A percentile compares a stretch with the other conserved stretches of the same genome.
Conservation (phyloP, 1,140 invertebrate genomes). For the Steinernema khuongi region DNA sequence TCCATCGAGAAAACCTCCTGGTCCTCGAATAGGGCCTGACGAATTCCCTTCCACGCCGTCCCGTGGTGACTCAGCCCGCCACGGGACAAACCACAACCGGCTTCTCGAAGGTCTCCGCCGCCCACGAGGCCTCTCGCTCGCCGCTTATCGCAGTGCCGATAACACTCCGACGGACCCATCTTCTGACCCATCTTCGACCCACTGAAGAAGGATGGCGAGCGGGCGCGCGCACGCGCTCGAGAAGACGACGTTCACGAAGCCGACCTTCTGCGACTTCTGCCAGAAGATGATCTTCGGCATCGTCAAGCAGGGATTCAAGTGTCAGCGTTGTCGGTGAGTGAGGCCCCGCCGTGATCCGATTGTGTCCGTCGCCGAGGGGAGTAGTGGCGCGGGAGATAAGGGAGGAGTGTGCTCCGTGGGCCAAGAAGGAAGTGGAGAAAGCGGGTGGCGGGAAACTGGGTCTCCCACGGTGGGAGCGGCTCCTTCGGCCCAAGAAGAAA, state of each 20-base stretch:
- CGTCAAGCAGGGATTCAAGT: conserved; percentile 65
- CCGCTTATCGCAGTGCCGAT: too few species aligned
- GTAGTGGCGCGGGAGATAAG: background rate
- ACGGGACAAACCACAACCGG: too few species aligned
- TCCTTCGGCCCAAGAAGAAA: conserved; percentile 9
- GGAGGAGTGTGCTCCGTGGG: background rate
- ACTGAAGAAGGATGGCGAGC: too few species aligned
- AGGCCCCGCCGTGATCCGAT: conserved; percentile 28
- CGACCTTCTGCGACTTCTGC: conserved; percentile 40
- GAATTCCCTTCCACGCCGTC: too few species aligned
- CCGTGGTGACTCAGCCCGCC: too few species aligned
- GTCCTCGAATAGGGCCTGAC: too few species aligned
- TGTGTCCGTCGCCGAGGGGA: background rate
- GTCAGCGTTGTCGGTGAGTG: conserved; percentile 69
- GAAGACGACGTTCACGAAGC: background rate
- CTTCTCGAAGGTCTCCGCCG: too few species aligned
- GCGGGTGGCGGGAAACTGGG: conserved; percentile 7
- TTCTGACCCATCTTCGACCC: too few species aligned
- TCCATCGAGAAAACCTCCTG: too few species aligned
- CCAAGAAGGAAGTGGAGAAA: background rate
- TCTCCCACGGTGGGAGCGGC: conserved; percentile 2
- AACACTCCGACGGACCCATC: too few species aligned
- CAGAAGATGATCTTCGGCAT: conserved; percentile 30
- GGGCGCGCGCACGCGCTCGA: conserved; percentile 21
- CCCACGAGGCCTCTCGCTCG: too few species aligned